These are phyloP conservation scores for Macrosteles quadrilineatus DNA, from an alignment of 1,140 invertebrate species.

Conservation along the genomic window DNA sequence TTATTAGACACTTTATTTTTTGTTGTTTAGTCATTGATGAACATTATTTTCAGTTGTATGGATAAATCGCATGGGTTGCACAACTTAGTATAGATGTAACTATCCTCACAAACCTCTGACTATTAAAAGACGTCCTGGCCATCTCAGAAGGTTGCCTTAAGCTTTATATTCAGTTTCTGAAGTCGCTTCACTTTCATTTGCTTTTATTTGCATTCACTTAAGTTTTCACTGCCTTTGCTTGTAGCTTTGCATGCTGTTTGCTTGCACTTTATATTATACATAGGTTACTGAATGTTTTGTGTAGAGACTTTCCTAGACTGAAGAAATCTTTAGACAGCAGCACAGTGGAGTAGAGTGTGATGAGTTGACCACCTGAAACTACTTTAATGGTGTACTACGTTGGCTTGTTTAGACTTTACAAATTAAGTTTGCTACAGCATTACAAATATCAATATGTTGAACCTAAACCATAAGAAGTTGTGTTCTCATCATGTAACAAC, in stretches of 20 bases:
- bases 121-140: slow-evolving; percentile 31
- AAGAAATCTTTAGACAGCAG: too few species aligned
- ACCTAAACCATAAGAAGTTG: too few species aligned
- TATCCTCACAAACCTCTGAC: slow-evolving; percentile 26
- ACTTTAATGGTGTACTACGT: too few species aligned
- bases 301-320: neutral
- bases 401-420: too few species aligned
- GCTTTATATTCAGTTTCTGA: slow-evolving; percentile 30
- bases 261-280: too few species aligned
- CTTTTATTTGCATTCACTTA: slow-evolving; percentile 33
- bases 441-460: too few species aligned
- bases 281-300: neutral
- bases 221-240: slow-evolving; percentile 20
- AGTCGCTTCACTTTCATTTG: slow-evolving; percentile 30
- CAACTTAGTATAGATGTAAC: slow-evolving; percentile 26
- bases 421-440: too few species aligned
- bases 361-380: too few species aligned
- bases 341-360: too few species aligned
- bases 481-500: too few species aligned
- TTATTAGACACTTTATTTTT: slow-evolving; percentile 3
- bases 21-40: slow-evolving; percentile 31
- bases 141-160: slow-evolving; percentile 33
- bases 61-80: slow-evolving; percentile 25
- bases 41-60: slow-evolving; percentile 22
- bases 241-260: neutral